Conservation (phyloP, 2,888 invertebrate species). For the Thelaira solivaga region DNA sequence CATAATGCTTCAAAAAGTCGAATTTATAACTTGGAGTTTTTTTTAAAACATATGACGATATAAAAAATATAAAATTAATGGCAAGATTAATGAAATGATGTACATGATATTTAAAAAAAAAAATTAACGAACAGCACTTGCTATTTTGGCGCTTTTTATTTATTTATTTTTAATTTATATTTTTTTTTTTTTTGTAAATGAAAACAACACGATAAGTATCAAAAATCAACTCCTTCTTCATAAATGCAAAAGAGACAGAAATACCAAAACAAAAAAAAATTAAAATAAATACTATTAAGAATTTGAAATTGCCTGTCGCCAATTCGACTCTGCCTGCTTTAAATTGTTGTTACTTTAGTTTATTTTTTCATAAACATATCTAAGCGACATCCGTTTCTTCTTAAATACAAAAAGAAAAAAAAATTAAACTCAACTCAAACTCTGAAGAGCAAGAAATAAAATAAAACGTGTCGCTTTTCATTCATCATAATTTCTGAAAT, state of each 20-base stretch:
- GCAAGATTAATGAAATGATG: too few relatives aligned
- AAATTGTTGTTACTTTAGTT: conserved; percentile 15
- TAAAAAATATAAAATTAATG: too few relatives aligned
- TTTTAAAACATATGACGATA: too few relatives aligned
- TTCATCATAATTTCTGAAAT: conserved; percentile 61
- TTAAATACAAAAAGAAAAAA: too few relatives aligned
- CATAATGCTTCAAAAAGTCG: too few relatives aligned
- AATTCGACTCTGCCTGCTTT: conserved; percentile 8
- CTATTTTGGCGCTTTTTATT: not conserved
- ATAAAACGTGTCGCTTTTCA: conserved; percentile 64
- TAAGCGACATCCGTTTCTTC: conserved; percentile 63
- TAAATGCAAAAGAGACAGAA: conserved; percentile 7
- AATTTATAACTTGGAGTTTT: too few relatives aligned
- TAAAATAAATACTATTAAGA: too few relatives aligned
- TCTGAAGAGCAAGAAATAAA: conserved; percentile 22
- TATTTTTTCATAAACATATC: conserved; percentile 34
- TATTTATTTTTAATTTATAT: not conserved
- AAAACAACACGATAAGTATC: conserved; percentile 45
- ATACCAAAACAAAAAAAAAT: not conserved
- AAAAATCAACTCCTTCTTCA: conserved; percentile 58
- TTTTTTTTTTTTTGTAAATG: conserved; percentile 21
- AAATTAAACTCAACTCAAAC: conserved; percentile 49
- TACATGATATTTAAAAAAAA: not conserved
- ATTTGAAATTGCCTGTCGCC: conserved; percentile 26
- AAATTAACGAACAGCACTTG: conserved; percentile 15